phyloP scores from a whole-genome alignment of 92 coral and sea anemone species.

The Isaurus tuberculatus region DNA sequence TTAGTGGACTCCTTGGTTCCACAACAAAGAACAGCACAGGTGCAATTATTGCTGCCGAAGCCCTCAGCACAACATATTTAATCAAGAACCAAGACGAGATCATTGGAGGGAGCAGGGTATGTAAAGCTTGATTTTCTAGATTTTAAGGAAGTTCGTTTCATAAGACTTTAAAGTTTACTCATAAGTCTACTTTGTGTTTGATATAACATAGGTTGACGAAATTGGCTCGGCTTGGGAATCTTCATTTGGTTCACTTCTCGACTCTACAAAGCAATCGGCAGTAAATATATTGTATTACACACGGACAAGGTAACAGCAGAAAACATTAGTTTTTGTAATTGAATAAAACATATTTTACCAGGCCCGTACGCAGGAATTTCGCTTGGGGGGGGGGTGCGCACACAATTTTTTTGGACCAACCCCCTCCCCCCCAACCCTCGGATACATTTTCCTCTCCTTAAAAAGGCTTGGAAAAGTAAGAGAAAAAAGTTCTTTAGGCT shows the following conservation, averaged over 20 bases:
- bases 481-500: too few relatives aligned
- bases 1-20: constrained; percentile 73
- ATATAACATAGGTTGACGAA: not conserved
- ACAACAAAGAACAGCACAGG: constrained; percentile 52
- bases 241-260: not conserved
- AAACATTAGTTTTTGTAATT: too few relatives aligned
- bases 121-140: not conserved
- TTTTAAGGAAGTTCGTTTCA: not conserved
- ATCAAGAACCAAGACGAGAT: constrained; percentile 26
- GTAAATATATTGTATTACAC: constrained; percentile 10
- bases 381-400: too few relatives aligned
- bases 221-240: constrained; percentile 9
- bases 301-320: not conserved
- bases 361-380: too few relatives aligned
- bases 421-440: too few relatives aligned
- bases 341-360: too few relatives aligned
- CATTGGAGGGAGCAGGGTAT: constrained; percentile 27
- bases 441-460: too few relatives aligned
- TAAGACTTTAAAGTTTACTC: not conserved
- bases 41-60: constrained; percentile 35
- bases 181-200: not conserved
- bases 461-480: too few relatives aligned
- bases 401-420: too few relatives aligned
- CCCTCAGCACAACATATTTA: constrained; percentile 22
- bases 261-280: constrained; percentile 7